phyloP scores from a whole-genome alignment of 92 coral and sea anemone genomes.

The Paragorgia papillata region DNA sequence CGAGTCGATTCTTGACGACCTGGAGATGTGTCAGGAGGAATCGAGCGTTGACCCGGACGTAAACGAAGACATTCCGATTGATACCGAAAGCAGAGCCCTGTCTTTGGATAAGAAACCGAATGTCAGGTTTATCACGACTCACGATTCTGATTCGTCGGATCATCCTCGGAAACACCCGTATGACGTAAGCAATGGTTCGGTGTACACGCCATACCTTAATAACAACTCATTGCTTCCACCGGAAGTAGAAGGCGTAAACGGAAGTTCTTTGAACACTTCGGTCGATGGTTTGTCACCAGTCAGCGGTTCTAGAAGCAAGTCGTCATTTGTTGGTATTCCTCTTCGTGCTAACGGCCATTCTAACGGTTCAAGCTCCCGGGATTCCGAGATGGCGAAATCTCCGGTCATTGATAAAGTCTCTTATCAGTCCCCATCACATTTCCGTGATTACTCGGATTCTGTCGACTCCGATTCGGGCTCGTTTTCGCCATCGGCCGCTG shows the following conservation, averaged over 20 bases:
- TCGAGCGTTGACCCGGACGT: conserved; percentile 42
- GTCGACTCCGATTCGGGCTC: conserved; percentile 26
- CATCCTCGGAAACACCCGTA: neutral
- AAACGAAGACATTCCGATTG: conserved; percentile 36
- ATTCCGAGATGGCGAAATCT: neutral
- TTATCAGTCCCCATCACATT: conserved; percentile 17
- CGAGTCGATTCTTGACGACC: conserved; percentile 37
- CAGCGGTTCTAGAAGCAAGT: neutral
- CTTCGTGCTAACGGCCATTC: conserved; percentile 8
- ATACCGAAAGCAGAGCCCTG: conserved; percentile 37
- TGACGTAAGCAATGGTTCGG: neutral
- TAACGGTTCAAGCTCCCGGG: conserved; percentile 4
- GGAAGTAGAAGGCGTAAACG: conserved; percentile 9
- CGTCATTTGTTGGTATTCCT: conserved; percentile 10
- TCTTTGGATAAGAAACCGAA: conserved; percentile 20
- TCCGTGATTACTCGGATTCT: conserved; percentile 43
- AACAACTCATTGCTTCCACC: conserved; percentile 18
- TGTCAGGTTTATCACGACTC: too few species aligned
- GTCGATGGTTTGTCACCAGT: conserved; percentile 2
- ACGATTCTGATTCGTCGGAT: neutral
- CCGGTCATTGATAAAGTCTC: conserved; percentile 14
- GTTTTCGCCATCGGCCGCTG: neutral
- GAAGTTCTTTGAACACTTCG: conserved; percentile 5
- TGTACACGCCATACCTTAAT: neutral
- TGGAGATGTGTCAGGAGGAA: conserved; percentile 34